Evolutionary conservation across 2,797 vertebrate species (phyloP).

Genomic region (Eurystomus glaucurus): DNA sequence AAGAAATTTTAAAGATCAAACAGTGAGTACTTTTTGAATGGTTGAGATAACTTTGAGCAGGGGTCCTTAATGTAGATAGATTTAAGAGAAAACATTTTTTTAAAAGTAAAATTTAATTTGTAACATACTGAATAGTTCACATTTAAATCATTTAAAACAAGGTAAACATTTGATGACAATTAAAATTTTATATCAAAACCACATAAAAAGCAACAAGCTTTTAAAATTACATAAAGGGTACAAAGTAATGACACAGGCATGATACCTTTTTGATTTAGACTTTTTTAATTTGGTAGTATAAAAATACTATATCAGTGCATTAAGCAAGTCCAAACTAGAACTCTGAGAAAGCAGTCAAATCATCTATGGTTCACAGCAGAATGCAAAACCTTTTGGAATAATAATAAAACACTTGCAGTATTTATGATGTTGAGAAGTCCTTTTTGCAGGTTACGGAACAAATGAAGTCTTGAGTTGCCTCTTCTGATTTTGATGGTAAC

Average conservation of each 20-base stretch:
- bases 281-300: background rate
- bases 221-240: background rate
- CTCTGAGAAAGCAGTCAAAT: background rate
- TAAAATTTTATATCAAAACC: background rate
- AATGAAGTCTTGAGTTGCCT: constrained; percentile 70
- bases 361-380: background rate
- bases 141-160: background rate
- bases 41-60: background rate
- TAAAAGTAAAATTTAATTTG: background rate
- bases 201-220: background rate
- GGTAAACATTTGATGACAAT: background rate
- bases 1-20: background rate
- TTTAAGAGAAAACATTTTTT: background rate
- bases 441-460: constrained; percentile 60
- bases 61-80: background rate
- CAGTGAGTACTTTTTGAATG: background rate
- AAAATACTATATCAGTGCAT: background rate
- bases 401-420: background rate
- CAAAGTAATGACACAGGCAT: fast-evolving
- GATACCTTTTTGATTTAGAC: background rate
- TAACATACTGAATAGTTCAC: background rate
- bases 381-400: constrained; percentile 27
- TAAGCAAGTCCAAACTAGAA: background rate
- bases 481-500: constrained; percentile 82
- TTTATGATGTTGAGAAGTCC: constrained; percentile 25